These are phyloP conservation scores for Acanthoscelides obtectus DNA, from an alignment of 2,888 invertebrate genomes.

Conservation along the genomic window DNA sequence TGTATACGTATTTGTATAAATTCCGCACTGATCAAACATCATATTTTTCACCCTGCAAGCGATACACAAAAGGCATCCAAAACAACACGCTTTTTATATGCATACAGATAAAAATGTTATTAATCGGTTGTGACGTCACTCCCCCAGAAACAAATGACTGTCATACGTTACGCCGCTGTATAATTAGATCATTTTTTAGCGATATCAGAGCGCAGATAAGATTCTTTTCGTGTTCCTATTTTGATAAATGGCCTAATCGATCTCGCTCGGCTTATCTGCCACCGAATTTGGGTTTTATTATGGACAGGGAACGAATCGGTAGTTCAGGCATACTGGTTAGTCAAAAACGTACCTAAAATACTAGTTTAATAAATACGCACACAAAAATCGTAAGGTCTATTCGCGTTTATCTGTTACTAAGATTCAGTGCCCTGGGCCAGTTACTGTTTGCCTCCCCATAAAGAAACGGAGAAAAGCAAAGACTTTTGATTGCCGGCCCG, in stretches of 20 bases:
- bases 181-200: slow-evolving; percentile 29
- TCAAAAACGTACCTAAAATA: too few relatives aligned
- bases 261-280: slow-evolving; percentile 9
- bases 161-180: slow-evolving; percentile 13
- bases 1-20: too few relatives aligned
- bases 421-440: too few relatives aligned
- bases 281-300: background rate
- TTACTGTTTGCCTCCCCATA: too few relatives aligned
- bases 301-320: background rate
- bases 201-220: slow-evolving; percentile 24
- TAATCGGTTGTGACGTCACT: background rate
- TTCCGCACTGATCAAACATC: background rate
- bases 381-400: too few relatives aligned
- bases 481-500: too few relatives aligned
- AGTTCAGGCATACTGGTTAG: background rate
- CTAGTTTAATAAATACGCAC: too few relatives aligned
- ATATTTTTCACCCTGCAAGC: background rate
- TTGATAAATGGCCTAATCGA: slow-evolving; percentile 25
- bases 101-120: background rate
- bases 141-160: background rate
- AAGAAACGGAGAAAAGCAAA: too few relatives aligned
- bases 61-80: background rate
- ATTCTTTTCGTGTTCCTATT: slow-evolving; percentile 24
- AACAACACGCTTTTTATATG: background rate
- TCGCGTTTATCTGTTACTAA: too few relatives aligned